Conservation (phyloP, 2,113 vertebrate genomes). For the Patagioenas fasciata region DNA sequence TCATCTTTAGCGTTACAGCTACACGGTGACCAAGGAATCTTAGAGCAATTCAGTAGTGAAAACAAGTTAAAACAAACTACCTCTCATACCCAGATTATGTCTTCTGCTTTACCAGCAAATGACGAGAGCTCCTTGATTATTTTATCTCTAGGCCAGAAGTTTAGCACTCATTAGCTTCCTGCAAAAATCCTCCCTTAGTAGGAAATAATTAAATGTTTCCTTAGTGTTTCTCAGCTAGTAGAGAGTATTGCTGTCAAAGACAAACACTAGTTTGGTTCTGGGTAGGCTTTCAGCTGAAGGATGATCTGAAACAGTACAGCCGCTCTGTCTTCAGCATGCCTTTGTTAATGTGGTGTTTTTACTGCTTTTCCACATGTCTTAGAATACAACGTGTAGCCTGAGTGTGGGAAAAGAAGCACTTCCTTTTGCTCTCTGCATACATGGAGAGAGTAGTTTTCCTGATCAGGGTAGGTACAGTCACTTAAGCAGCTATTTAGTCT, state of each 20-base stretch:
- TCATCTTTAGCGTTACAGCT: background rate
- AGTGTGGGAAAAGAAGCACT: background rate
- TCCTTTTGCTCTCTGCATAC: background rate
- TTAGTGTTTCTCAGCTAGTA: background rate
- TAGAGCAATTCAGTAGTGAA: background rate
- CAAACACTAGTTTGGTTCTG: background rate
- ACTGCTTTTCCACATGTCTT: background rate
- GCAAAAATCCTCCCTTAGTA: background rate
- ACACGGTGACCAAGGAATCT: background rate
- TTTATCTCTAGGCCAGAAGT: background rate
- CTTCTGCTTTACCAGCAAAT: constrained; percentile 33
- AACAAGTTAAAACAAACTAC: background rate
- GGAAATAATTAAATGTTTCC: background rate
- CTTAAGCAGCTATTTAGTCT: background rate
- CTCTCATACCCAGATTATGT: background rate
- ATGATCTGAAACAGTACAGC: background rate
- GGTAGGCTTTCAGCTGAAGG: background rate
- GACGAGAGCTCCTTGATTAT: background rate
- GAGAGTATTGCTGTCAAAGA: background rate
- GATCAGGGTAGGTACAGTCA: background rate
- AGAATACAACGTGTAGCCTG: background rate
- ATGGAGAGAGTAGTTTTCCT: background rate
- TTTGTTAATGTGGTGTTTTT: background rate
- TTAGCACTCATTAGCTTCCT: background rate
- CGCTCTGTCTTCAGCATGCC: background rate